Base-by-base conservation (phyloP, 1,140 invertebrate species). In the Neotoxoptera formosana region DNA sequence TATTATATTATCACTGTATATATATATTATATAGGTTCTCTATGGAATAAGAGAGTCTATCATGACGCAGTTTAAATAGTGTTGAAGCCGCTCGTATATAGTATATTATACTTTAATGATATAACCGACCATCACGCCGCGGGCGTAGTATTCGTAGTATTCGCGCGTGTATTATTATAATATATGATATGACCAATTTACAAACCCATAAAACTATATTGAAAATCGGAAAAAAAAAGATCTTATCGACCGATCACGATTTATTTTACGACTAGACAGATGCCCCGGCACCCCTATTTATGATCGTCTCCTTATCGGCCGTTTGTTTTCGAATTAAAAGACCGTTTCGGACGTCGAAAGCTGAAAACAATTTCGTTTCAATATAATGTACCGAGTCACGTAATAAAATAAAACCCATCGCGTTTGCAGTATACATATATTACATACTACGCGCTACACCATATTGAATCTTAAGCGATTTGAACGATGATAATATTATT, bases 201-300 rank as follows among this genome's bases (percentile, higher is more conserved):
- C 41, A 0, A 88, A 88, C 47, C 86, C 47, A 47, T 48, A 48
- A 48, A 88, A 48, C 20, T 14, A 48, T 88, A 88, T 88, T 47
- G 25, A 48, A 87, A 87, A 87, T 88, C 86, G 86, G 86, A 20
- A 48, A 51, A 88, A 30, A 48, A 88, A 88, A 30, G 47, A 48
- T 88, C 86, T 88, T 88, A 88, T 88, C 86, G 47, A 51, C 30
- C 17, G 86, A 51, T 51, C 86, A n/a, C 47, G 45, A 88, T 88
- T 88, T 88, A 87, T 87, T 86, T 87, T 47, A 87, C 84, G 84
- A 87, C 30, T 45, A 87, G 45, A 47, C 45, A n/a, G 45, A 88
- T 48, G 45, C 84, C 45, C 45, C 11, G 17, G 86, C 30, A 88
- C 86, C 86, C 86, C 30, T 88, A 84, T 84, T 83, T 83, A 83